Evolutionary conservation across 2,888 invertebrate species (phyloP), one percentile per base, ranked within the genome.

Genomic region (Mimumesa dahlbomi): DNA sequence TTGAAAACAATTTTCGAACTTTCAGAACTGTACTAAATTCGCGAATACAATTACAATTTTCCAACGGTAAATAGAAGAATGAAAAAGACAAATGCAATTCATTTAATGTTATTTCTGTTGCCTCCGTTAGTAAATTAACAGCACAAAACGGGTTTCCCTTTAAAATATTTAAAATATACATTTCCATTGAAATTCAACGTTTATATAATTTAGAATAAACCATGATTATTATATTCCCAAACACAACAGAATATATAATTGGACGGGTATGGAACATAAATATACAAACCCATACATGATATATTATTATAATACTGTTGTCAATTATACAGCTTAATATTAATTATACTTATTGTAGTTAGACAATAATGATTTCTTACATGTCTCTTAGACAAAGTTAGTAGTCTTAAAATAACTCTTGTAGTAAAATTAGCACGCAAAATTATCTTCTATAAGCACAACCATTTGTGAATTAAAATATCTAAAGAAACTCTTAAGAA

Each of bases 281-380:
- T 16, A 48, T 48, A 40, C 29, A 58, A 42, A 36, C 46, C 29
- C 14, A 25, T 38, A 29, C 46, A 45, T 19, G 19, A 2, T 59
- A 36, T 36, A 46, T 54, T 74, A 59, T 73, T 50, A 58, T 59
- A 73, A 69, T 73, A 65, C 61, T 73, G 56, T 62, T 53, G 36
- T 25, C 49, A 63, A 58, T 65, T 54, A 48, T 50, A 64, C 61
- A 72, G 53, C 53, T 74, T 56, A 43, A 52, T 50, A 54, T 38
- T 49, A 21, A 38, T 42, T 19, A 42, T 65, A 49, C 50, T 56
- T 56, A 46, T 40, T 59, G 64, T 50, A 62, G 21, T 57, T 40
- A n/a, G 21, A 46, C 38, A 29, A 22, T 9, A 31, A 42, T 19
- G 48, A 1, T 9, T 5, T 36, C 40, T 31, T 53, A 29, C 11